phyloP scores from a whole-genome alignment of 2,797 vertebrate species.

The Amblyopsis hoosieri region DNA sequence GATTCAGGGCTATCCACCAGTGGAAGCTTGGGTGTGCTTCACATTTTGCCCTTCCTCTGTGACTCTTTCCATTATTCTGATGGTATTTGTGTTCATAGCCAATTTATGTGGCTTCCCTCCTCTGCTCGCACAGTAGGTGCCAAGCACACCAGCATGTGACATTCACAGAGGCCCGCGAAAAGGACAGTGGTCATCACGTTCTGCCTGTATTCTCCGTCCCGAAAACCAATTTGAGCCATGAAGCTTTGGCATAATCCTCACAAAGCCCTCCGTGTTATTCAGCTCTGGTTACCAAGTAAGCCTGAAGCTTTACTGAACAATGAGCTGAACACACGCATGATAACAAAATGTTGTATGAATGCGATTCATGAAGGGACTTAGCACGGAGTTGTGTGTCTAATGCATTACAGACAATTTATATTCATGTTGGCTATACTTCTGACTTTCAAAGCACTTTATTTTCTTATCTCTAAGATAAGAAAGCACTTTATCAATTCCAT shows the following conservation, averaged over 20 bases:
- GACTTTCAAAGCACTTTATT: too few relatives aligned
- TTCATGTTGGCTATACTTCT: too few relatives aligned
- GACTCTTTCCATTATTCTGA: conserved; percentile 59
- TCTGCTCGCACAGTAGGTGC: conserved; percentile 48
- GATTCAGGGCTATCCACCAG: conserved; percentile 28
- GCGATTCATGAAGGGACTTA: conserved; percentile 37
- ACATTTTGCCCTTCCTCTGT: conserved; percentile 62
- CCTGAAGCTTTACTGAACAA: conserved; percentile 61
- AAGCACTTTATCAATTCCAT: too few relatives aligned
- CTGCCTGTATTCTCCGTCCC: conserved; percentile 54
- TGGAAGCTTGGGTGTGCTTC: conserved; percentile 45
- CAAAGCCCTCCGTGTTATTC: conserved; percentile 63
- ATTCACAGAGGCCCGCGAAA: conserved; percentile 63
- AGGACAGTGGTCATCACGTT: conserved; percentile 62
- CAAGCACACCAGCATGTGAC: conserved; percentile 71
- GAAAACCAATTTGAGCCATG: conserved; percentile 67
- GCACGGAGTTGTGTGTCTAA: conserved; percentile 14
- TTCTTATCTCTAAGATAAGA: too few relatives aligned
- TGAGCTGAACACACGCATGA: conserved; percentile 48
- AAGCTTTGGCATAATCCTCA: conserved; percentile 70
- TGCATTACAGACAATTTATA: too few relatives aligned
- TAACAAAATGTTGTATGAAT: conserved; percentile 53
- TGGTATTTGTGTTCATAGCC: conserved; percentile 66
- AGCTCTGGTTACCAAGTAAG: conserved; percentile 62
- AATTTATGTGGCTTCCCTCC: conserved; percentile 53